A percentile compares a stretch with the other conserved stretches of the same genome.
Conservation (phyloP, 2,888 invertebrate species). For the Tenthredo distinguenda region DNA sequence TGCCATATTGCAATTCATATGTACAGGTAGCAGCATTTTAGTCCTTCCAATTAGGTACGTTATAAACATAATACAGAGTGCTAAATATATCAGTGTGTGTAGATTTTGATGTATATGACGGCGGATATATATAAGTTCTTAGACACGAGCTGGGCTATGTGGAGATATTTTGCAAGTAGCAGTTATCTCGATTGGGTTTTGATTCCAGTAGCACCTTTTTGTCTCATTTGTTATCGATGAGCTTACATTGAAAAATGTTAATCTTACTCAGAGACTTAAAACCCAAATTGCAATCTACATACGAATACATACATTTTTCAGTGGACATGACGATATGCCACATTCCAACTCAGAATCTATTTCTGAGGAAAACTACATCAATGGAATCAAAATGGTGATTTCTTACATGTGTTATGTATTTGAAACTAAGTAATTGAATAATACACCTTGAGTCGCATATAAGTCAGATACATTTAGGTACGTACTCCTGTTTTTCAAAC, state of each 20-base stretch:
- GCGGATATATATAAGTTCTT: neutral
- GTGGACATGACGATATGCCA: constrained; percentile 55
- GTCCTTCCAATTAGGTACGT: constrained; percentile 63
- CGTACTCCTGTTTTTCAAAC: neutral
- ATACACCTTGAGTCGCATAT: neutral
- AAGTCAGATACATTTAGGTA: neutral
- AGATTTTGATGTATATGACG: neutral
- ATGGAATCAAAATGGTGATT: constrained; percentile 62
- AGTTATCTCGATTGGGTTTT: neutral
- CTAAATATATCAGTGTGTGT: neutral
- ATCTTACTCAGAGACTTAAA: neutral
- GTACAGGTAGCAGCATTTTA: constrained; percentile 59
- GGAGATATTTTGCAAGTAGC: neutral
- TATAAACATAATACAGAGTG: constrained; percentile 27
- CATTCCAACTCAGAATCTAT: constrained; percentile 60
- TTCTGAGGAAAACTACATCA: constrained; percentile 58
- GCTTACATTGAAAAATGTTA: neutral
- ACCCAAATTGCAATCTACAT: neutral
- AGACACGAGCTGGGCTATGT: neutral
- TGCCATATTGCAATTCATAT: constrained; percentile 58
- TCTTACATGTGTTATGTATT: constrained; percentile 64
- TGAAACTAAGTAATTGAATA: constrained; percentile 56
- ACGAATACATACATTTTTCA: constrained; percentile 54
- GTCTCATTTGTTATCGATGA: neutral
- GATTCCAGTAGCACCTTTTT: neutral